Evolutionary conservation across 2,888 invertebrate genomes (phyloP).

Genomic region (Ophioninae sp.): DNA sequence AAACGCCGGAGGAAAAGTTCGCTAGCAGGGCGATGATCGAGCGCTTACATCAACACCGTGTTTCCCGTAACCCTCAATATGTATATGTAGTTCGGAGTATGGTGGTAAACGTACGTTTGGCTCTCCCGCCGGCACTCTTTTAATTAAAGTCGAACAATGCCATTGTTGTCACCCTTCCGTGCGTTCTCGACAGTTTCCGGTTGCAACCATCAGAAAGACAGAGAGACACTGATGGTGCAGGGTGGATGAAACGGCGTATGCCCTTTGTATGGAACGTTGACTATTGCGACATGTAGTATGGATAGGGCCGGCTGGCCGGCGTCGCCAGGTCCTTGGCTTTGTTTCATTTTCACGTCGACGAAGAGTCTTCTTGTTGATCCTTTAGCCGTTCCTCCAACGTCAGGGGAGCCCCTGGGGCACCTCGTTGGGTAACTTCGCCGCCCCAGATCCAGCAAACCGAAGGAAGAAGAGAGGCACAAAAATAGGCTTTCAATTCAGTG

Average conservation of each 20-base stretch:
- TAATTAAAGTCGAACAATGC: slow-evolving; percentile 65
- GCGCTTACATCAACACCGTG: slow-evolving; percentile 52
- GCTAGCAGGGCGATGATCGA: slow-evolving; percentile 39
- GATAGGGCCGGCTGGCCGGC: slow-evolving; percentile 28
- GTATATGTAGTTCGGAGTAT: slow-evolving; percentile 15
- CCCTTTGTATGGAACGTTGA: slow-evolving; percentile 36
- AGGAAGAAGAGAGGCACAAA: slow-evolving; percentile 42
- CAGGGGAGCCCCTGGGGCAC: slow-evolving; percentile 1
- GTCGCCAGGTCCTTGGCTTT: slow-evolving; percentile 54
- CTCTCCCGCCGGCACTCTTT: slow-evolving; percentile 61
- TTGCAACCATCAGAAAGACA: slow-evolving; percentile 32
- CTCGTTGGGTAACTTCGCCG: slow-evolving; percentile 7
- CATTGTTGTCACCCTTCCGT: slow-evolving; percentile 62
- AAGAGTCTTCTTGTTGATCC: slow-evolving; percentile 41
- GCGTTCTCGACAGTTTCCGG: slow-evolving; percentile 59
- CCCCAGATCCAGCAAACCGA: slow-evolving; percentile 21
- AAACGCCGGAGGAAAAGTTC: slow-evolving; percentile 25
- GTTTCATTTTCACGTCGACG: slow-evolving; percentile 48
- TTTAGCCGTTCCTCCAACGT: slow-evolving; percentile 32
- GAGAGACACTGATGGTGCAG: slow-evolving; percentile 10
- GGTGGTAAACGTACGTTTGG: slow-evolving; percentile 54
- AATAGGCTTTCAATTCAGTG: slow-evolving; percentile 26
- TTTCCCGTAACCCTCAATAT: slow-evolving; percentile 6
- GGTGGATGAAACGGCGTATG: slow-evolving; percentile 30
- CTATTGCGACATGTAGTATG: slow-evolving; percentile 27